phyloP scores from a whole-genome alignment of 2,888 invertebrate species.

The Heliconius erato region DNA sequence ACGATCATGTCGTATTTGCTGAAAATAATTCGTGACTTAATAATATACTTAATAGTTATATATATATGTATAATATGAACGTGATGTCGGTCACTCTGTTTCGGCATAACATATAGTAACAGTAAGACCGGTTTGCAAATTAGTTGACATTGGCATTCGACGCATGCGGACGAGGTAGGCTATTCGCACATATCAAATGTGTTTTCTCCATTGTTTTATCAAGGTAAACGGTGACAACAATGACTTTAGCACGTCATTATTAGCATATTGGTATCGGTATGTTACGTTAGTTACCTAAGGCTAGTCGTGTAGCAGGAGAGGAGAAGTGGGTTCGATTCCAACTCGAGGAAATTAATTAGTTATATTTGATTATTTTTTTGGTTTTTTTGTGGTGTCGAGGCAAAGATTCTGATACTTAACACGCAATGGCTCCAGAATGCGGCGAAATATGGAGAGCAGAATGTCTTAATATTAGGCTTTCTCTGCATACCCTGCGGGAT shows the following conservation, averaged over 20 bases:
- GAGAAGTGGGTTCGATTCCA: too few species aligned
- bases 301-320: too few species aligned
- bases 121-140: slow-evolving; percentile 80
- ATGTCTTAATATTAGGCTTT: too few species aligned
- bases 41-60: slow-evolving; percentile 26
- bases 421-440: too few species aligned
- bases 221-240: slow-evolving; percentile 38
- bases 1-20: slow-evolving; percentile 34
- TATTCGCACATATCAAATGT: slow-evolving; percentile 44
- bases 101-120: slow-evolving; percentile 68
- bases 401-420: too few species aligned
- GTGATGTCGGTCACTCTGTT: slow-evolving; percentile 68
- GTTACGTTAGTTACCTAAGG: slow-evolving; percentile 33
- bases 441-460: too few species aligned
- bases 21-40: slow-evolving; percentile 37
- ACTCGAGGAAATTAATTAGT: too few species aligned
- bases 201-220: slow-evolving; percentile 48
- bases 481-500: too few species aligned
- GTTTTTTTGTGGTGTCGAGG: too few species aligned
- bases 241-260: slow-evolving; percentile 38
- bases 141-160: slow-evolving; percentile 80
- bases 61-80: slow-evolving; percentile 33
- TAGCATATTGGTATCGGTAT: slow-evolving; percentile 36
- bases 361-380: too few species aligned
- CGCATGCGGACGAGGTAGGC: slow-evolving; percentile 43